Evolutionary conservation across 2,113 vertebrate genomes (phyloP).

Genomic region (Coryphaenoides rupestris): DNA sequence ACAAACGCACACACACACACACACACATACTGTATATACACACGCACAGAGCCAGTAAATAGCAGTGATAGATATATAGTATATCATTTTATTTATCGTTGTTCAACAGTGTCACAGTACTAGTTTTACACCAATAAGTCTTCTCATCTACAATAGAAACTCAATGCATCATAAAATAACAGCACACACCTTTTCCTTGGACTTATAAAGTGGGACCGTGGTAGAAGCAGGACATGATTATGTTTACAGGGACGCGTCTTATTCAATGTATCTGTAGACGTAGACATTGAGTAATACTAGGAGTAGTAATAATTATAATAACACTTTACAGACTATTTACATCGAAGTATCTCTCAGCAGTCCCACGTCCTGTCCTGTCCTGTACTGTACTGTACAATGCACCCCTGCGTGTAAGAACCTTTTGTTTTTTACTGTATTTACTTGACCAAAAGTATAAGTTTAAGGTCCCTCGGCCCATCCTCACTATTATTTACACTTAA

Average conservation of each 20-base stretch:
- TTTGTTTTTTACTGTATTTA: conserved; percentile 2
- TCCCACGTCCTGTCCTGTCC: conserved; percentile 48
- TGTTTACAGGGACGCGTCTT: conserved; percentile 63
- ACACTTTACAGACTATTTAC: conserved; percentile 82
- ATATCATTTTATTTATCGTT: conserved; percentile 88
- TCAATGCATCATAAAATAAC: conserved; percentile 86
- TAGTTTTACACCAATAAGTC: conserved; percentile 84
- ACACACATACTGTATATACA: not conserved
- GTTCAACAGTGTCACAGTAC: conserved; percentile 91
- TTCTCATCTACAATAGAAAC: conserved; percentile 84
- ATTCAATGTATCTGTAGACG: conserved; percentile 72
- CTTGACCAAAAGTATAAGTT: conserved; percentile 9
- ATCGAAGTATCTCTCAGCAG: conserved; percentile 47
- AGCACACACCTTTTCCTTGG: conserved; percentile 72
- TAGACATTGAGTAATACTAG: conserved; percentile 68
- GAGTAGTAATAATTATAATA: conserved; percentile 47
- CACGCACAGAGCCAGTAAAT: conserved; percentile 14
- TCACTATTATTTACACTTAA: conserved; percentile 51
- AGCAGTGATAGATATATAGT: conserved; percentile 59
- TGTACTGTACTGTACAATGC: too few relatives aligned
- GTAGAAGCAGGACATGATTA: conserved; percentile 66
- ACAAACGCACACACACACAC: not conserved
- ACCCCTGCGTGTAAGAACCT: conserved; percentile 34
- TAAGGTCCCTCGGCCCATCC: conserved; percentile 20
- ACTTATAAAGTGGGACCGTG: conserved; percentile 72